Conservation (phyloP, 1,140 invertebrate species). For the Antheraea pernyi region DNA sequence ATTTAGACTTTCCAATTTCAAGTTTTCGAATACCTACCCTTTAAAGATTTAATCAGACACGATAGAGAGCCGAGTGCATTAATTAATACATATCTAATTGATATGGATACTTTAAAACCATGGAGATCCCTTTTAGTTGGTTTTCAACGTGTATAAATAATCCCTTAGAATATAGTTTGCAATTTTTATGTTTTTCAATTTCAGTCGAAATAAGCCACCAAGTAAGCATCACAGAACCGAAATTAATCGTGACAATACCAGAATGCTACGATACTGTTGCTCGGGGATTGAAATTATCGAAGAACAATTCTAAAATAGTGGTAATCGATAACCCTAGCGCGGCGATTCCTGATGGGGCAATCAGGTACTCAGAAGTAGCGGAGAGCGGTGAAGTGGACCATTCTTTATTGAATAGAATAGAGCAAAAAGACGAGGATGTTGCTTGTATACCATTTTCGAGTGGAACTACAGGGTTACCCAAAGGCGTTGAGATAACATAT, state of each 20-base stretch:
- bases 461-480: constrained; percentile 94
- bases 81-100: too few species aligned
- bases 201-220: constrained; percentile 87
- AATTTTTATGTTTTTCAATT: constrained; percentile 34
- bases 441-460: constrained; percentile 87
- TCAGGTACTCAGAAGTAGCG: constrained; percentile 75
- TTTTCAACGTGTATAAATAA: too few species aligned
- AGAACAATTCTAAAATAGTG: constrained; percentile 70
- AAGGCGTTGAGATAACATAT: constrained; percentile 94
- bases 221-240: constrained; percentile 80
- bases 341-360: constrained; percentile 58
- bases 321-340: constrained; percentile 47
- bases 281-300: constrained; percentile 53
- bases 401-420: constrained; percentile 51
- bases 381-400: constrained; percentile 62
- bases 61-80: too few species aligned
- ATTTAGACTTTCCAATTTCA: too few species aligned
- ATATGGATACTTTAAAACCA: too few species aligned
- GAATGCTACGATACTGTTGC: constrained; percentile 66
- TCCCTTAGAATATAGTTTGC: too few species aligned
- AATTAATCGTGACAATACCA: constrained; percentile 82
- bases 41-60: too few species aligned
- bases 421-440: constrained; percentile 68
- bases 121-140: too few species aligned
- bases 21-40: too few species aligned